Evolutionary conservation across 1,140 invertebrate genomes (phyloP), one percentile per base, ranked within the genome.

Genomic region (Oryctes rhinoceros): DNA sequence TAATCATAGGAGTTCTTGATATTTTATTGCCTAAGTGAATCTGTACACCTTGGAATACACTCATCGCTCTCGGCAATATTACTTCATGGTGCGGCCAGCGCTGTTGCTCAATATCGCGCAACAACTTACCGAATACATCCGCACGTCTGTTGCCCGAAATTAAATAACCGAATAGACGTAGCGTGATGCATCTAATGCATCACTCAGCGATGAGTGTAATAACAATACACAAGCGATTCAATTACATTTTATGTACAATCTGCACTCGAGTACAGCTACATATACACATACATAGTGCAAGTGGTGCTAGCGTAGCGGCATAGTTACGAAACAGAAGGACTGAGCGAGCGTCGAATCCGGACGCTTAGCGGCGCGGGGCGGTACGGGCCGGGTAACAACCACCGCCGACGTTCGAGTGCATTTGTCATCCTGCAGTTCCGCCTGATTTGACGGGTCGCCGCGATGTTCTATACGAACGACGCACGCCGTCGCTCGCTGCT

Each of bases 241-340:
- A 86, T 87, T 86, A 87, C 85, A 84, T 86, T 87, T 86, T 86
- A 86, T 59, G 53, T 86, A 86, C 85, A 86, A 87, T 87, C 84
- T 85, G 86, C 86, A 87, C 84, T 84, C 86, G 85, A 84, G 86
- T 84, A 83, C 81, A 80, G 79, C 80, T 44, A 10, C 5, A 44
- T 7, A 5, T 3, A 44, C 39, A 30, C 24, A 30, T 30, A 30
- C 24, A 30, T 44, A 44, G 39, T 44, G n/a, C 53, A 59, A 59
- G 53, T 59, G 53, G 53, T 18, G 53, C 39, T 44, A 44, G 39
- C 39, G 39, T 44, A 44, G 39, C 39, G 39, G 39, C 53, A 7
- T 13, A 59, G 53, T 59, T 18, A n/a, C 15, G 18, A 59, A 59
- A 59, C 53, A 59, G 53, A 59, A 59, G 53, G 53, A 15, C 53